Percentiles rank a stretch among this genome's conserved stretches.
These are phyloP conservation scores for Cisticola juncidis DNA, from an alignment of 2,113 vertebrate genomes.

Conservation along the genomic window DNA sequence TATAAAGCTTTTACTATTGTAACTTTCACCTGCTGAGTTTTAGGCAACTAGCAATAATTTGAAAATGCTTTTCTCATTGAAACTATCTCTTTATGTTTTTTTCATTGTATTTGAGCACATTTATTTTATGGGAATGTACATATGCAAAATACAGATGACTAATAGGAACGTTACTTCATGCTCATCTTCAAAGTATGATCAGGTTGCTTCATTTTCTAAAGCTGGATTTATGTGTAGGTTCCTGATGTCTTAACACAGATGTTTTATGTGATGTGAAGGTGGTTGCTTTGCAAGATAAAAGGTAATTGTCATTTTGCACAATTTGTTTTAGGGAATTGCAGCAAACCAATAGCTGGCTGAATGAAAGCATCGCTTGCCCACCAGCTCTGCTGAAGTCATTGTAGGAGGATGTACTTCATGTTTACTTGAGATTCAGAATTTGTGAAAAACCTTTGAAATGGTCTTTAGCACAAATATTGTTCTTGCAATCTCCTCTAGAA, in stretches of 20 bases:
- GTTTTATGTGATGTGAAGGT: constrained; percentile 34
- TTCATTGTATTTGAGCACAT: constrained; percentile 16
- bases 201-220: constrained; percentile 37
- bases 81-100: not conserved
- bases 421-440: not conserved
- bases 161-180: constrained; percentile 18
- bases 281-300: constrained; percentile 30
- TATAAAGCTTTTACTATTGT: constrained; percentile 61
- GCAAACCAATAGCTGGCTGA: not conserved
- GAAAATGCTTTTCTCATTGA: constrained; percentile 38
- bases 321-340: not conserved
- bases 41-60: constrained; percentile 63
- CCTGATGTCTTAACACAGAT: constrained; percentile 35
- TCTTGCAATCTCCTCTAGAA: not conserved
- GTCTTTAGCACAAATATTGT: not conserved
- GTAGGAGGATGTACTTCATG: not conserved
- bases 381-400: not conserved
- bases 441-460: not conserved
- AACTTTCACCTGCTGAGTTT: constrained; percentile 74
- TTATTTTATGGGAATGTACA: constrained; percentile 32
- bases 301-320: not conserved
- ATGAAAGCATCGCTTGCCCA: not conserved
- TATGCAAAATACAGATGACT: constrained; percentile 8
- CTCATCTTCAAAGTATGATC: constrained; percentile 23
- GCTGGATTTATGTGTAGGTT: constrained; percentile 32